These are phyloP conservation scores for Merodon equestris DNA, from an alignment of 2,888 invertebrate genomes.

Conservation along the genomic window DNA sequence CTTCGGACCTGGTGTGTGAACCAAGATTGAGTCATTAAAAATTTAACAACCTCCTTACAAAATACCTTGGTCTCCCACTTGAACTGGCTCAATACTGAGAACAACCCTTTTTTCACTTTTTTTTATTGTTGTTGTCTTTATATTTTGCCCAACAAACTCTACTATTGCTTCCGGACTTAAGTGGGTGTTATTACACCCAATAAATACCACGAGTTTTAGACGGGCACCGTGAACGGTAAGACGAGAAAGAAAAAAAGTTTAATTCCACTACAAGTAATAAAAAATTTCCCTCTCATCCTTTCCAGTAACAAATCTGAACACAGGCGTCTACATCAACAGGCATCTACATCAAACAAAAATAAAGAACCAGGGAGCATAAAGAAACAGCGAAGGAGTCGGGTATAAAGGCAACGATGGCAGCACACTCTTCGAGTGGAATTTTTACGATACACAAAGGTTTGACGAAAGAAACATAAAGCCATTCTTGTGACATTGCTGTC, in stretches of 20 bases:
- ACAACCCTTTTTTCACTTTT: conserved; percentile 46
- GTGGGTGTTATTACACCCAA: conserved; percentile 51
- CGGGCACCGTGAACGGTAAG: not conserved
- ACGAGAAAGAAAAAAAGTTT: conserved; percentile 27
- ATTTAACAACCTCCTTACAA: conserved; percentile 48
- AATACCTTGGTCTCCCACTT: not conserved
- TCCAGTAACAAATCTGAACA: conserved; percentile 40
- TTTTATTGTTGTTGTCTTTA: not conserved
- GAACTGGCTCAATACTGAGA: not conserved
- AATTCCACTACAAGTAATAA: conserved; percentile 64
- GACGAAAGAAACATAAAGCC: conserved; percentile 57
- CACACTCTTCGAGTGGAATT: conserved; percentile 2
- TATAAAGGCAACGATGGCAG: not conserved
- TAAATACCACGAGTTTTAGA: conserved; percentile 40
- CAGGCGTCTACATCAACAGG: conserved; percentile 32
- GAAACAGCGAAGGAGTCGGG: too few relatives aligned
- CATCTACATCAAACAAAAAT: too few relatives aligned
- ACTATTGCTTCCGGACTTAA: conserved; percentile 25
- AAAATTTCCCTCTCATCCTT: conserved; percentile 38
- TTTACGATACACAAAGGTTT: conserved; percentile 62
- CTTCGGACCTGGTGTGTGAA: conserved; percentile 25
- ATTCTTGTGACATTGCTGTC: conserved; percentile 50
- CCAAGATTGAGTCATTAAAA: conserved; percentile 62
- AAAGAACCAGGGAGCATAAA: too few relatives aligned
- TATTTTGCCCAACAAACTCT: not conserved